phyloP scores from a whole-genome alignment of 2,113 vertebrate species.

The Ceuthmochares aereus region DNA sequence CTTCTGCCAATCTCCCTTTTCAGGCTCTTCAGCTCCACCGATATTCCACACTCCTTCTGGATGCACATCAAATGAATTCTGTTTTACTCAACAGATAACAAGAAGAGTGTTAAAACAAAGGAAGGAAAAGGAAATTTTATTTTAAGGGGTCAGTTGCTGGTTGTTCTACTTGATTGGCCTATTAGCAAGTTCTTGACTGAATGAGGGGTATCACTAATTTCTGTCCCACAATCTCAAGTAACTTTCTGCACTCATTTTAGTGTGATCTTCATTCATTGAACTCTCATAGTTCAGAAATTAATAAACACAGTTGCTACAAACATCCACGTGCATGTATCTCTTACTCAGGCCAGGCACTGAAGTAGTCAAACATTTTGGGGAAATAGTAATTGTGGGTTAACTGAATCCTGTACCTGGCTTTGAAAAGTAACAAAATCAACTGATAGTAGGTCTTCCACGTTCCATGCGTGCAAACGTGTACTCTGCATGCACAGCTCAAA shows the following conservation, averaged over 20 bases:
- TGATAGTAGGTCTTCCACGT: not conserved
- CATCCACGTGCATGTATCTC: not conserved
- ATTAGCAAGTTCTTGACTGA: not conserved
- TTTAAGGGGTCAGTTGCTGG: not conserved
- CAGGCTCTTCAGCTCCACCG: not conserved
- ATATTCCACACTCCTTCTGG: not conserved
- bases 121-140: not conserved
- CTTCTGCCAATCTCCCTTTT: not conserved
- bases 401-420: not conserved
- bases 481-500: not conserved
- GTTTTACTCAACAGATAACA: not conserved
- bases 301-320: not conserved
- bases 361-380: not conserved
- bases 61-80: not conserved
- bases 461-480: not conserved
- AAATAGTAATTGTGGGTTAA: not conserved
- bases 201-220: not conserved
- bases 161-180: not conserved
- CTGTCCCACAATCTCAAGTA: not conserved
- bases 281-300: not conserved
- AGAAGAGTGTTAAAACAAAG: not conserved
- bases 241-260: not conserved
- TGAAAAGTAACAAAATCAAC: not conserved
- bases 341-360: not conserved
- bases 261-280: not conserved